These are phyloP conservation scores for Bombycilla garrulus DNA, from an alignment of 2,113 vertebrate genomes.

Conservation along the genomic window DNA sequence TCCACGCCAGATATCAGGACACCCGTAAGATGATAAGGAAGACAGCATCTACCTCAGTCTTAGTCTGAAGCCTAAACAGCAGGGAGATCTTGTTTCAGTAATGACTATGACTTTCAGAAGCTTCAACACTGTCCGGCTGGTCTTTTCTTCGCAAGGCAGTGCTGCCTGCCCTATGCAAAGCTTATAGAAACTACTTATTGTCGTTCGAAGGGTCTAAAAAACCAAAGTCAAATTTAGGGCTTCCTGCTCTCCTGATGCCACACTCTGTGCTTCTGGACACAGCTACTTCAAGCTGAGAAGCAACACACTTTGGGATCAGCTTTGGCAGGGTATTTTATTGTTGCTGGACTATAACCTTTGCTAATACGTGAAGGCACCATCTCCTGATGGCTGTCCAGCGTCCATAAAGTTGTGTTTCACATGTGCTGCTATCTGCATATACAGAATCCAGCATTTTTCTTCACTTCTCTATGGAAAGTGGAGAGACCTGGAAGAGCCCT, in stretches of 20 bases:
- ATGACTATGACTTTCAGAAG: background rate
- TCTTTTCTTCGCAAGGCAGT: background rate
- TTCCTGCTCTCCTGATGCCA: background rate
- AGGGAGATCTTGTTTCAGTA: background rate
- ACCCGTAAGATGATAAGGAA: background rate
- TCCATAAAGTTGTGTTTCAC: background rate
- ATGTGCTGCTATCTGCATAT: fast-evolving
- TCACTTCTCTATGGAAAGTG: background rate
- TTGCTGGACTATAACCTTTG: background rate
- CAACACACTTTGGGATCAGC: background rate
- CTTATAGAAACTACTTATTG: slow-evolving; percentile 28
- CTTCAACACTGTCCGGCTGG: background rate
- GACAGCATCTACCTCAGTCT: background rate
- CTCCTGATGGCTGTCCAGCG: background rate
- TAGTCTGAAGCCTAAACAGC: background rate
- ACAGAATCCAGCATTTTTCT: background rate
- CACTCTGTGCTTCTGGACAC: background rate
- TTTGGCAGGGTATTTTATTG: background rate
- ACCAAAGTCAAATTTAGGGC: slow-evolving; percentile 10
- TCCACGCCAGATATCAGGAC: background rate
- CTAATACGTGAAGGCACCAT: background rate
- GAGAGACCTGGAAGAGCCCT: background rate
- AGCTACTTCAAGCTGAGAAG: background rate
- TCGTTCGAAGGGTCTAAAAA: slow-evolving; percentile 5
- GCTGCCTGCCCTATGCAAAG: background rate